Conservation (phyloP, 2,797 vertebrate genomes). For the Geotrypetes seraphini region DNA sequence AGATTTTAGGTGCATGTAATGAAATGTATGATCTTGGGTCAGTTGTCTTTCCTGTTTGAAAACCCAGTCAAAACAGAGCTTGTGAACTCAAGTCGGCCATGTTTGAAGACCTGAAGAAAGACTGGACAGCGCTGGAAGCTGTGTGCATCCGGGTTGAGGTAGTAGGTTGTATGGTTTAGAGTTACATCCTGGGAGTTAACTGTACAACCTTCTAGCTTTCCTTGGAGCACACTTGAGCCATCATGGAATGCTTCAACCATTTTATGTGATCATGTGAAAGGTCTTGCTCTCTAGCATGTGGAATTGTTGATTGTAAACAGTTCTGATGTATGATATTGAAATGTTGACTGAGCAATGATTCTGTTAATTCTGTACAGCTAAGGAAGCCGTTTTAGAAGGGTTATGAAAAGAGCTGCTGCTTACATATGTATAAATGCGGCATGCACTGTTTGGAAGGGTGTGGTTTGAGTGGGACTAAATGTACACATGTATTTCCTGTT, state of each 20-base stretch:
- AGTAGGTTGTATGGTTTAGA: conserved; percentile 99
- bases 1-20: no score
- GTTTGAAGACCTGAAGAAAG: conserved; percentile 61
- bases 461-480: no score
- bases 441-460: no score
- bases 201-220: conserved; percentile 99
- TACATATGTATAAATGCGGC: no score
- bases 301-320: conserved; percentile 24
- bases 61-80: conserved; percentile 8
- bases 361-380: no score
- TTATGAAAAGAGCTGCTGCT: no score
- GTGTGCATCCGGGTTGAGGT: conserved; percentile 99
- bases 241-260: conserved; percentile 66
- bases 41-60: conserved; percentile 1
- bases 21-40: no score
- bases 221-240: conserved; percentile 96
- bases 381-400: no score
- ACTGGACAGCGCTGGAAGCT: conserved; percentile 58
- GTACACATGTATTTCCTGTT: no score
- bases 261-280: conserved; percentile 48
- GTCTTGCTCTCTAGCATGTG: conserved; percentile 44
- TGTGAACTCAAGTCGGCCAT: conserved; percentile 30
- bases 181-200: conserved; percentile 99
- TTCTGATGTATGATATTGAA: conserved; percentile 33
- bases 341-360: no score